Evolutionary conservation across 2,888 invertebrate genomes (phyloP).

Genomic region (Leptothorax acervorum): DNA sequence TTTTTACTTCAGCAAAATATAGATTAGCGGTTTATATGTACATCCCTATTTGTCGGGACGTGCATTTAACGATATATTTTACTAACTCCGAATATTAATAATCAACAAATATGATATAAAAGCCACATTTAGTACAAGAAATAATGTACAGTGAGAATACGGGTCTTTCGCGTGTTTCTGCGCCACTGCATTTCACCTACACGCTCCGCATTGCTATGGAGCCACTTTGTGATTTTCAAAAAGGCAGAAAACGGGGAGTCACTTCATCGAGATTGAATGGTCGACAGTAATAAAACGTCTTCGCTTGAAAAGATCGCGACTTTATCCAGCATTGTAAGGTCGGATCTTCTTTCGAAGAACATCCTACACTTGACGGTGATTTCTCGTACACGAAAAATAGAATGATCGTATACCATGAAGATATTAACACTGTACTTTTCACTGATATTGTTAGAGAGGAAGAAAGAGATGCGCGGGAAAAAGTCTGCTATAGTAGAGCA

Average conservation of each 20-base stretch:
- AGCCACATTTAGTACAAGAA: not conserved
- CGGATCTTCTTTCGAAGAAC: conserved; percentile 71
- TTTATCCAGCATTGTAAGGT: conserved; percentile 73
- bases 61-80: not conserved
- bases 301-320: conserved; percentile 65
- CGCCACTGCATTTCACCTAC: conserved; percentile 35
- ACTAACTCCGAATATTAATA: not conserved
- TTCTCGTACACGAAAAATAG: conserved; percentile 49
- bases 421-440: conserved; percentile 62
- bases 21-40: not conserved
- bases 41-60: not conserved
- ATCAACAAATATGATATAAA: conserved; percentile 11
- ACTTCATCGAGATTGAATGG: conserved; percentile 68
- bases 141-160: not conserved
- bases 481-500: conserved; percentile 33
- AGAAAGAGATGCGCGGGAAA: conserved; percentile 50
- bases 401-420: conserved; percentile 56
- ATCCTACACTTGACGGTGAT: conserved; percentile 61
- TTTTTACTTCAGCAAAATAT: conserved; percentile 11
- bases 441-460: conserved; percentile 37
- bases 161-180: conserved; percentile 10
- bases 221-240: conserved; percentile 72
- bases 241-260: conserved; percentile 76
- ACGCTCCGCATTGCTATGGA: conserved; percentile 57
- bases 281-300: conserved; percentile 72